These are phyloP conservation scores for Melospiza melodia DNA, from an alignment of 2,113 vertebrate genomes.

Conservation along the genomic window DNA sequence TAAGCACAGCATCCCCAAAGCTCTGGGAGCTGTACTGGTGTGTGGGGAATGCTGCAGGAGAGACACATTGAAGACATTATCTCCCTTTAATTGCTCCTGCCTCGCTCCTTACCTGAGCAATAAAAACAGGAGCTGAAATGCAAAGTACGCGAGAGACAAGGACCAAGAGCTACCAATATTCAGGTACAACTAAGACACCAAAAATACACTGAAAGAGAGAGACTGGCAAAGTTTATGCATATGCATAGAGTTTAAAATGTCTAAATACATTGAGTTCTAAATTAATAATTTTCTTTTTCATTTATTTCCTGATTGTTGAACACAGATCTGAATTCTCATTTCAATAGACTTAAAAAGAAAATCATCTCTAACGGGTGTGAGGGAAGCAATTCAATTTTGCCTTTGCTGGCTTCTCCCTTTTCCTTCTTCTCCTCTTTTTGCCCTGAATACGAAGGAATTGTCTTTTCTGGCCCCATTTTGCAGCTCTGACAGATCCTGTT, in stretches of 20 bases:
- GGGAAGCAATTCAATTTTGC: neutral
- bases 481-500: neutral
- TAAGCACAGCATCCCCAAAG: neutral
- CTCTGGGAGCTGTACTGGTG: neutral
- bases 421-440: neutral
- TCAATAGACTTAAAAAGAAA: neutral
- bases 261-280: neutral
- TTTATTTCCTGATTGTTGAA: neutral
- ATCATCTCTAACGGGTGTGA: rapidly evolving
- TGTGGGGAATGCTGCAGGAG: neutral
- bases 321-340: neutral
- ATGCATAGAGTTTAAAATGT: neutral
- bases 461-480: neutral
- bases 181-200: neutral
- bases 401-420: neutral
- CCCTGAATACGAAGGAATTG: neutral
- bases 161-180: neutral
- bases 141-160: rapidly evolving
- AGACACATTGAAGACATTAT: neutral
- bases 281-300: neutral
- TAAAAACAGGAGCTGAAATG: neutral
- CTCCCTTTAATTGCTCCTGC: neutral
- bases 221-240: neutral
- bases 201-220: neutral
- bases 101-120: neutral